Conservation (phyloP, 1,140 invertebrate species). For the Nylanderia fulva region DNA sequence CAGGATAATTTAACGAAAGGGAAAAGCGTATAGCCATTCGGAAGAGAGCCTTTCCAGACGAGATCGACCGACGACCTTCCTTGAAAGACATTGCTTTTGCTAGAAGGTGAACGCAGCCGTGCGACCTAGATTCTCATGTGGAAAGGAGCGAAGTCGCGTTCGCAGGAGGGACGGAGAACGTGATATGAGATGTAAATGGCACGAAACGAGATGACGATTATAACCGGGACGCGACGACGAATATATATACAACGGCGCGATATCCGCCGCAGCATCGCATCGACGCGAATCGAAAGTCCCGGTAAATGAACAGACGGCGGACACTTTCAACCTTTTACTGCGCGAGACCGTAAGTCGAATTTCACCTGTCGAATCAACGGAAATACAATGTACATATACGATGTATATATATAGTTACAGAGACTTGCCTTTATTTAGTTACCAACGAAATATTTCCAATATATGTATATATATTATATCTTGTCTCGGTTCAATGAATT, state of each 20-base stretch:
- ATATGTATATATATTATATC: not conserved
- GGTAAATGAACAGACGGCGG: conserved; percentile 32
- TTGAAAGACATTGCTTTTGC: conserved; percentile 79
- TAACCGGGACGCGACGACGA: conserved; percentile 58
- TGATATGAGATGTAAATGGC: conserved; percentile 65
- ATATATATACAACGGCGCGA: conserved; percentile 7
- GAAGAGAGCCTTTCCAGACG: conserved; percentile 71
- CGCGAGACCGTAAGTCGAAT: conserved; percentile 51
- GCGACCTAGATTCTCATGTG: conserved; percentile 81
- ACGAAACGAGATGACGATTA: conserved; percentile 74
- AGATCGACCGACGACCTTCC: conserved; percentile 78
- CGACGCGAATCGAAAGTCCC: conserved; percentile 71
- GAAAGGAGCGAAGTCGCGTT: conserved; percentile 46
- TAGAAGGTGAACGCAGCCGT: conserved; percentile 82
- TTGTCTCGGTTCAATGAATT: not conserved
- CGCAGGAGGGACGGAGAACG: conserved; percentile 53
- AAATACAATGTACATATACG: not conserved
- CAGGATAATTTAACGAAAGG: conserved; percentile 65
- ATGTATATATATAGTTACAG: too few species aligned
- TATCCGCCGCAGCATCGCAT: conserved; percentile 67
- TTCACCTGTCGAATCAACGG: conserved; percentile 57
- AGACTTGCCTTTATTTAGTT: not conserved
- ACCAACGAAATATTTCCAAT: conserved; percentile 2
- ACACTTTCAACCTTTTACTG: conserved; percentile 72
- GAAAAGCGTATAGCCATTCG: conserved; percentile 64